A percentile compares a stretch with the other conserved stretches of the same genome.
phyloP scores from a whole-genome alignment of 1,140 invertebrate species.

The Eriocheir sinensis region DNA sequence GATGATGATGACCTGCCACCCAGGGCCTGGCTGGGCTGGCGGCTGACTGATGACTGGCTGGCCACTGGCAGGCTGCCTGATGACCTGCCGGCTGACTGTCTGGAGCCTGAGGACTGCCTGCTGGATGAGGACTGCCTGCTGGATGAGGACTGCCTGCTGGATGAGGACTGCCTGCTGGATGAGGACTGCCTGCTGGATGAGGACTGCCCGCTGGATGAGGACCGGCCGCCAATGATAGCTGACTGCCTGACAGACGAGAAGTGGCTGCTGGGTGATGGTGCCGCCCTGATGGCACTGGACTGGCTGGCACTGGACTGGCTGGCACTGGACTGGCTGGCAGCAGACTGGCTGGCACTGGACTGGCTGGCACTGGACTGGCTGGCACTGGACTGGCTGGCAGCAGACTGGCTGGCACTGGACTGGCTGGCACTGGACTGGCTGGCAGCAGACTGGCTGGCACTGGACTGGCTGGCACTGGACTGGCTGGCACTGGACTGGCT shows the following conservation, averaged over 20 bases:
- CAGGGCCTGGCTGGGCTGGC: too few relatives aligned
- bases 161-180: neutral
- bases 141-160: neutral
- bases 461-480: neutral
- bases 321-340: neutral
- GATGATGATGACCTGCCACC: too few relatives aligned
- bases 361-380: neutral
- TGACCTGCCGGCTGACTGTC: too few relatives aligned
- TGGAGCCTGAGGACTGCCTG: too few relatives aligned
- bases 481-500: too few relatives aligned
- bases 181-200: neutral
- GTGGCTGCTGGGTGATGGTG: too few relatives aligned
- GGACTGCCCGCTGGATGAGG: neutral
- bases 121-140: too few relatives aligned
- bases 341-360: neutral
- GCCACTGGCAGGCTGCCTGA: too few relatives aligned
- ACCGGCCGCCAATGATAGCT: neutral
- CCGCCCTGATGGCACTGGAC: too few relatives aligned
- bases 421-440: neutral
- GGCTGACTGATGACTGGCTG: too few relatives aligned
- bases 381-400: neutral
- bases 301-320: neutral
- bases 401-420: neutral
- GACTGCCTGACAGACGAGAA: neutral
- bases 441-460: neutral